phyloP scores from a whole-genome alignment of 2,113 vertebrate species.

The Madoqua kirkii region DNA sequence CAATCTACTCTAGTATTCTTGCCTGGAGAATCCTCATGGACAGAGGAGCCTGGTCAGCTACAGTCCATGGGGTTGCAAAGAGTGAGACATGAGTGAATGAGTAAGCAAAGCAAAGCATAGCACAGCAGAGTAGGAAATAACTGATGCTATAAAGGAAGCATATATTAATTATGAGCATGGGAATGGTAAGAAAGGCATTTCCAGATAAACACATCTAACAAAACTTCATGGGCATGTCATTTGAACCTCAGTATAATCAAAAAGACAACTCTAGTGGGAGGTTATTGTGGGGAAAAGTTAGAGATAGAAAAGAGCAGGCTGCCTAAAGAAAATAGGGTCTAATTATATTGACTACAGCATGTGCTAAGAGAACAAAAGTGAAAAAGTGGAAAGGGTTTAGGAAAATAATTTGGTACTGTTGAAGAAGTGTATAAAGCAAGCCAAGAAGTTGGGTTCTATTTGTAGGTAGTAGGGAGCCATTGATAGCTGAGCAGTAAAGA shows the following conservation, averaged over 20 bases:
- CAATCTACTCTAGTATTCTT: background rate
- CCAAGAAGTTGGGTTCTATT: background rate
- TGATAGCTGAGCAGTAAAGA: background rate
- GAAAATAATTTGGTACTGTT: background rate
- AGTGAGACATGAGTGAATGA: background rate
- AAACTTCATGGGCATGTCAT: background rate
- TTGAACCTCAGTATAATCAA: background rate
- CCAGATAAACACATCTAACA: background rate
- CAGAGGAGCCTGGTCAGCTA: background rate
- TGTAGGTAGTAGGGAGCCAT: background rate
- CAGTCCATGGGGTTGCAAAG: background rate
- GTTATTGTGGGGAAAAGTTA: background rate
- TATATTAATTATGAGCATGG: background rate
- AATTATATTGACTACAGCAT: background rate
- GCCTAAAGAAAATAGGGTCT: background rate
- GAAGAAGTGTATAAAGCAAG: background rate
- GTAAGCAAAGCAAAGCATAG: background rate
- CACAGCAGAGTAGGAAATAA: background rate
- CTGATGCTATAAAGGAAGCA: background rate
- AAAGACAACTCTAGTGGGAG: background rate
- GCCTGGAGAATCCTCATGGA: background rate
- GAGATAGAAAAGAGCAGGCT: background rate
- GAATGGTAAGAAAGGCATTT: background rate
- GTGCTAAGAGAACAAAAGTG: background rate
- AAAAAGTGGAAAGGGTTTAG: background rate